phyloP scores from a whole-genome alignment of 2,888 invertebrate species.

The Luffia ferchaultella region DNA sequence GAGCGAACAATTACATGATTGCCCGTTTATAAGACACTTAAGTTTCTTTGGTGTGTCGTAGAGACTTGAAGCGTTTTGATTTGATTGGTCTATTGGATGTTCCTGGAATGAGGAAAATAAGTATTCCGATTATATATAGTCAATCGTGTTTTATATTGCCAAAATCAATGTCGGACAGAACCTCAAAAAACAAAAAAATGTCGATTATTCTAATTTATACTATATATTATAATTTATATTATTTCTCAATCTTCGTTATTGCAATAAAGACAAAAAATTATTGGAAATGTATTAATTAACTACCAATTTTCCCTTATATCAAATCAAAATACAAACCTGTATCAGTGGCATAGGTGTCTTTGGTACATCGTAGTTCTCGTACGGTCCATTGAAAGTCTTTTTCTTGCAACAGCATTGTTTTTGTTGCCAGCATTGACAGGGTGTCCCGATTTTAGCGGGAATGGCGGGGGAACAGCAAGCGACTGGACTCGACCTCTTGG shows the following conservation, averaged over 20 bases:
- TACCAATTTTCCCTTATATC: neutral
- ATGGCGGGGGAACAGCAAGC: constrained; percentile 65
- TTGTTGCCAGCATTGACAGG: constrained; percentile 51
- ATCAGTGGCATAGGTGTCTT: constrained; percentile 69
- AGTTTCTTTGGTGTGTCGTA: constrained; percentile 82
- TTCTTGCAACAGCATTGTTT: constrained; percentile 47
- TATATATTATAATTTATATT: too few species aligned
- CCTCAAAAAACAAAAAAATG: too few species aligned
- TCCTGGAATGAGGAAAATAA: constrained; percentile 36
- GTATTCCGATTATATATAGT: too few species aligned
- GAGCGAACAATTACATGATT: constrained; percentile 65
- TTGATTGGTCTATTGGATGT: constrained; percentile 36
- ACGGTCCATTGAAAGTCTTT: constrained; percentile 64
- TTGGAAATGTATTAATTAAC: too few species aligned
- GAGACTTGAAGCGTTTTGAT: constrained; percentile 52
- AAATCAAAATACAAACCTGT: constrained; percentile 29
- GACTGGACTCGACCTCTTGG: constrained; percentile 46
- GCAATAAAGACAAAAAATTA: too few species aligned
- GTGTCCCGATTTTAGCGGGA: constrained; percentile 54
- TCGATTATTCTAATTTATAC: too few species aligned
- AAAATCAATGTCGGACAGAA: too few species aligned
- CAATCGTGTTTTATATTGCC: too few species aligned
- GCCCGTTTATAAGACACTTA: constrained; percentile 70
- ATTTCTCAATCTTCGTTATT: too few species aligned
- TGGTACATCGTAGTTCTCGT: constrained; percentile 84